A percentile compares a stretch with the other conserved stretches of the same genome.
phyloP scores from a whole-genome alignment of 2,888 invertebrate species.

The Mesopsocus fuscifrons region DNA sequence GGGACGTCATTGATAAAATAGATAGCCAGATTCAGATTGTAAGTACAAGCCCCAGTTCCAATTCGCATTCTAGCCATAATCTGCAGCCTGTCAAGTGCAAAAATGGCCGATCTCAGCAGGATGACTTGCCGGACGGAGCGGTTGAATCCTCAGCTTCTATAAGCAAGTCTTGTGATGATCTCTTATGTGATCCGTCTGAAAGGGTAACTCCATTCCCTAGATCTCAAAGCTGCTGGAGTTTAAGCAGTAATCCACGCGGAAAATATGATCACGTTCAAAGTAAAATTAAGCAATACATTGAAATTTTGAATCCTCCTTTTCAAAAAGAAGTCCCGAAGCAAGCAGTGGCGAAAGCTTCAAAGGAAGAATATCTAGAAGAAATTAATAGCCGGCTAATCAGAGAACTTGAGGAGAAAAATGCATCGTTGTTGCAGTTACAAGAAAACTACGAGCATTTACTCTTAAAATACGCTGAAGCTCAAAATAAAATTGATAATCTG shows the following conservation, averaged over 20 bases:
- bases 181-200: neutral
- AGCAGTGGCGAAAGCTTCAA: neutral
- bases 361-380: constrained; percentile 9
- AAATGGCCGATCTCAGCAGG: neutral
- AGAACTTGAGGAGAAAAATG: constrained; percentile 15
- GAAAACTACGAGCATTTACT: constrained; percentile 15
- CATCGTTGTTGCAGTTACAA: constrained; percentile 14
- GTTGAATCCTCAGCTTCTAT: neutral
- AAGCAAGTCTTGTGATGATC: neutral
- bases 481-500: constrained; percentile 15
- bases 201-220: constrained; percentile 19
- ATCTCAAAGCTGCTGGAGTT: constrained; percentile 17
- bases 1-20: neutral
- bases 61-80: neutral
- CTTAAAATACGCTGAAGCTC: constrained; percentile 16
- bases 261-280: constrained; percentile 19
- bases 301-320: constrained; percentile 10
- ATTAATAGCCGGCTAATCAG: constrained; percentile 12
- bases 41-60: constrained; percentile 4
- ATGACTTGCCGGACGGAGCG: neutral
- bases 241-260: constrained; percentile 15
- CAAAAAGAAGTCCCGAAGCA: constrained; percentile 5
- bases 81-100: too few relatives aligned
- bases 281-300: constrained; percentile 19
- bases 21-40: neutral